phyloP scores from a whole-genome alignment of 1,140 invertebrate genomes.

The Batillaria attramentaria region DNA sequence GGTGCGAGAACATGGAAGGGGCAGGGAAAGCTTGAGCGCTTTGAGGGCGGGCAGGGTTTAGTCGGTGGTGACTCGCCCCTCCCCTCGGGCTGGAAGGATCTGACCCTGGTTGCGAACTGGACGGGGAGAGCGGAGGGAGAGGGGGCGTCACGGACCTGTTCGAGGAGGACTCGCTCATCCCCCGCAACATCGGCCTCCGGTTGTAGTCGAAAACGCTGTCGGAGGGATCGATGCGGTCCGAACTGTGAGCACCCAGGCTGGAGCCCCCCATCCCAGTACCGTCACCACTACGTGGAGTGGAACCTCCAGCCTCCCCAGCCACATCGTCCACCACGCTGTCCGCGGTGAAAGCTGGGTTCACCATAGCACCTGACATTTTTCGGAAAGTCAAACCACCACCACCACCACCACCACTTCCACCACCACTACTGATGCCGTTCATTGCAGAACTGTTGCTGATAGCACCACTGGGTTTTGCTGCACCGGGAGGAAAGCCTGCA shows the following conservation, averaged over 20 bases:
- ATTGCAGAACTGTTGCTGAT: neutral
- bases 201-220: slow-evolving; percentile 41
- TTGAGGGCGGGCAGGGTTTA: neutral
- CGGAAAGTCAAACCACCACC: too few relatives aligned
- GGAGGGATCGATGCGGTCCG: slow-evolving; percentile 7
- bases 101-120: slow-evolving; percentile 38
- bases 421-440: too few relatives aligned
- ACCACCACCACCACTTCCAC: too few relatives aligned
- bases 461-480: neutral
- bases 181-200: slow-evolving; percentile 18
- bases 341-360: slow-evolving; percentile 17
- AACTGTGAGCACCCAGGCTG: neutral
- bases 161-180: slow-evolving; percentile 42
- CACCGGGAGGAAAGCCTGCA: too few relatives aligned
- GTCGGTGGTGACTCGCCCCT: too few relatives aligned
- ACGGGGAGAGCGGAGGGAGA: slow-evolving; percentile 53
- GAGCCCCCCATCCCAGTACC: neutral
- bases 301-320: too few relatives aligned
- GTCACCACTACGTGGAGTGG: too few relatives aligned
- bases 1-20: neutral
- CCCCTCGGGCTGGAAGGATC: slow-evolving; percentile 29
- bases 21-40: neutral
- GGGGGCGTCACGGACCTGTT: slow-evolving; percentile 53
- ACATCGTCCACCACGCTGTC: slow-evolving; percentile 28
- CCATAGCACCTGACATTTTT: neutral